Conservation (phyloP, 2,113 vertebrate species). For the Colossoma macropomum region DNA sequence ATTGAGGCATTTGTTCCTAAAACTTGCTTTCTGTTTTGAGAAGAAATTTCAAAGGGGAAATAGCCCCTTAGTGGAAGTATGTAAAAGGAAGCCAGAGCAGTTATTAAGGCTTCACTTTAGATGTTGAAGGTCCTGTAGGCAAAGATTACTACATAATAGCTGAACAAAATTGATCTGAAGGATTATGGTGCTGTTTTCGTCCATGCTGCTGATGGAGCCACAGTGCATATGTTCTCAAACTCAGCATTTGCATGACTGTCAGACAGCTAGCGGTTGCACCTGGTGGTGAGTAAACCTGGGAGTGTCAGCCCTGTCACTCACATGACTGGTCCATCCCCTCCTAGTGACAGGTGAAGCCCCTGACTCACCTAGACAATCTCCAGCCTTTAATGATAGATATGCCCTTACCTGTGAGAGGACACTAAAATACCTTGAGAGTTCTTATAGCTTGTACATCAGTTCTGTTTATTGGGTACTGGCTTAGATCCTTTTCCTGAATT, state of each 20-base stretch:
- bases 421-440: not conserved
- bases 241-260: not conserved
- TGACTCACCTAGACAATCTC: not conserved
- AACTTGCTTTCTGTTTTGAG: not conserved
- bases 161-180: not conserved
- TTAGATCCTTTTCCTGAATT: no score
- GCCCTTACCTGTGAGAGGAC: not conserved
- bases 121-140: not conserved
- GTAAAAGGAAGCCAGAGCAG: not conserved
- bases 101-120: not conserved
- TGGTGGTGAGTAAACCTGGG: conserved; percentile 5
- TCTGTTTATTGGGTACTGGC: not conserved
- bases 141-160: not conserved
- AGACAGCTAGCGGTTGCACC: not conserved
- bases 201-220: not conserved
- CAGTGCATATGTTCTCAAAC: not conserved
- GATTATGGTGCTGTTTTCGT: not conserved
- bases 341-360: not conserved
- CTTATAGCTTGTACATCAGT: not conserved
- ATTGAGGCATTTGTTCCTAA: not conserved
- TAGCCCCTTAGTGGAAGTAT: not conserved
- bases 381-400: not conserved
- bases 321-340: not conserved
- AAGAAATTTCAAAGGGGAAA: not conserved
- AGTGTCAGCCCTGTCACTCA: not conserved